Evolutionary conservation across 2,888 invertebrate genomes (phyloP), one percentile per base, ranked within the genome.

Genomic region (Hoplodrina blanda): DNA sequence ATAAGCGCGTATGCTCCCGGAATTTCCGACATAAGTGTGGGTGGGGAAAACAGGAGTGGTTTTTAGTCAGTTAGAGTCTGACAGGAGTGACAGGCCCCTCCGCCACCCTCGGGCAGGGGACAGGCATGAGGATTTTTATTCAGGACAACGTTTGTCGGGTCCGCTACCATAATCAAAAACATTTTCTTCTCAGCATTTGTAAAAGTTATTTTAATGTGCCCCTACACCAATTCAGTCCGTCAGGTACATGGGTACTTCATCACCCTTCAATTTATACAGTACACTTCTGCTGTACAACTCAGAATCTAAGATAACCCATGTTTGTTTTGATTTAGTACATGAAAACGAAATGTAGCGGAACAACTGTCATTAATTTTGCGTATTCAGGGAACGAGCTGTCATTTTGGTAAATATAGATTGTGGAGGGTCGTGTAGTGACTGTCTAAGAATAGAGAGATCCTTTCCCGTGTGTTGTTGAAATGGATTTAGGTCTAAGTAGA

Each of bases 281-380:
- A 54, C 15, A 67, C 52, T 52, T 49, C 50, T 33, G 19, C 1
- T 50, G 17, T 50, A 50, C 19, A 50, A 52, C 20, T 19, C 17
- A 10, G 30, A 54, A 61, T 74, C 69, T 80, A 68, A 59, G 33
- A 49, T 50, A 8, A 15, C 0, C 33, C 62, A 80, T 66, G 66
- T 67, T 78, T 67, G 30, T 78, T 71, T 53, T 76, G 81, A 78
- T 78, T 81, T 67, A 81, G 17, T 81, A 67, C 67, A 67, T 62
- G 66, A 67, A 67, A 52, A 55, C 30, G 44, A 55, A 76, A 65
- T 49, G 71, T 50, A 67, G 30, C 67, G 62, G 78, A 76, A 76
- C 77, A 55, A 62, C 30, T 44, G 63, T 62, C 63, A 81, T 81
- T 81, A 70, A 71, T 81, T 81, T 70, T 50, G 77, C 67, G 61